These are phyloP conservation scores for Phoxinus dragarum DNA, from an alignment of 2,797 vertebrate species.

Conservation along the genomic window DNA sequence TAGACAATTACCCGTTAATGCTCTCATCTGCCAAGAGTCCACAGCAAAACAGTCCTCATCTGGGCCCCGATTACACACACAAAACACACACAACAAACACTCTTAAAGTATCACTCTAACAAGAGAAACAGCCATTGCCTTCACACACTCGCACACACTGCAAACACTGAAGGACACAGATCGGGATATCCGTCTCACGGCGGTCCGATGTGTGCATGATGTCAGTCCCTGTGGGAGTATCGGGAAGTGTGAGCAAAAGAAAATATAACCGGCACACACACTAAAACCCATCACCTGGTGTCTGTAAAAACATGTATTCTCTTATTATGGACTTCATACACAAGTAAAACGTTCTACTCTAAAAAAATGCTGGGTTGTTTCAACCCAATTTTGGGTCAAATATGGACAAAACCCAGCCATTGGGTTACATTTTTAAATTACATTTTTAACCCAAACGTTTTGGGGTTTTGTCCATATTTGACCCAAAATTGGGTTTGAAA, in stretches of 20 bases:
- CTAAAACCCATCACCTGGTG: background rate
- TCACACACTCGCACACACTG: background rate
- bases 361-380: too few relatives aligned
- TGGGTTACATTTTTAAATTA: too few relatives aligned
- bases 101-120: slow-evolving; percentile 4
- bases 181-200: background rate
- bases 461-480: too few relatives aligned
- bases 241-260: background rate
- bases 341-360: too few relatives aligned
- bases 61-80: slow-evolving; percentile 33
- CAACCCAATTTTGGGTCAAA: too few relatives aligned
- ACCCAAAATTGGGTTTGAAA: too few relatives aligned
- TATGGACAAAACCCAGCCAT: too few relatives aligned
- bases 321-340: background rate
- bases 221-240: background rate
- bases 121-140: background rate
- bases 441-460: too few relatives aligned
- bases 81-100: slow-evolving; percentile 28
- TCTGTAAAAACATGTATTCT: background rate
- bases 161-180: background rate
- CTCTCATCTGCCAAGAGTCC: slow-evolving; percentile 37
- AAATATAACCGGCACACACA: background rate
- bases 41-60: slow-evolving; percentile 49
- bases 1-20: slow-evolving; percentile 61
- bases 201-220: background rate